Percentiles rank a stretch among this genome's conserved stretches.
phyloP scores from a whole-genome alignment of 2,113 vertebrate species.

The Pleuronectes platessa region DNA sequence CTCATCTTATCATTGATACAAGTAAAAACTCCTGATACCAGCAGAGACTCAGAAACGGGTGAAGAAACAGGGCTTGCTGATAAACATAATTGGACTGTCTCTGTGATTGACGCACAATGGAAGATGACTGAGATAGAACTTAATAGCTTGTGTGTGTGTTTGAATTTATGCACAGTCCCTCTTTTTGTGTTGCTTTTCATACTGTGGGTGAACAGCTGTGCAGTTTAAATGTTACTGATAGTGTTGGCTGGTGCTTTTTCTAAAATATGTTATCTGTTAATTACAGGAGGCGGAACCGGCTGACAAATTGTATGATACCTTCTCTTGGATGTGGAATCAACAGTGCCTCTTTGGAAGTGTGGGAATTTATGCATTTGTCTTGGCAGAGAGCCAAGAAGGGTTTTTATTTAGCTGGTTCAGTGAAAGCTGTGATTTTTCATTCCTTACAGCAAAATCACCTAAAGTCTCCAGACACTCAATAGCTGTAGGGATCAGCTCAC shows the following conservation, averaged over 20 bases:
- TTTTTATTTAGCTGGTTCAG: conserved; percentile 7
- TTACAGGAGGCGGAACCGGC: neutral
- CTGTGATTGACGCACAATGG: conserved; percentile 18
- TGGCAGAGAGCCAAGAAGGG: conserved; percentile 18
- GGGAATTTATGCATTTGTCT: conserved; percentile 11
- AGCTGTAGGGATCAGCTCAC: conserved; percentile 15
- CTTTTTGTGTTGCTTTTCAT: too few relatives aligned
- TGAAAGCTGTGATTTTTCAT: conserved; percentile 9
- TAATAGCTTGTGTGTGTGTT: conserved; percentile 1
- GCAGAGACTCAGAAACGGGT: neutral
- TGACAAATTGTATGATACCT: conserved; percentile 5
- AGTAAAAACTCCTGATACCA: neutral
- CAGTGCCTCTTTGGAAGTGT: conserved; percentile 13
- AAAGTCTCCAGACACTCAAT: conserved; percentile 21
- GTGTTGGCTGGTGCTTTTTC: neutral
- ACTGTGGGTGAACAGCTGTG: too few relatives aligned
- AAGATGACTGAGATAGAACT: conserved; percentile 5
- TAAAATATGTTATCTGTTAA: conserved; percentile 24
- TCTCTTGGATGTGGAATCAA: neutral
- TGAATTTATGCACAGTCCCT: neutral
- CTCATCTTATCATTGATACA: neutral
- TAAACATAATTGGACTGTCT: conserved; percentile 43
- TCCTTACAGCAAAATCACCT: neutral
- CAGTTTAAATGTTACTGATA: neutral
- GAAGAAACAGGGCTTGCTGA: conserved; percentile 1